phyloP scores from a whole-genome alignment of 2,888 invertebrate species.

The Zelleria hepariella region DNA sequence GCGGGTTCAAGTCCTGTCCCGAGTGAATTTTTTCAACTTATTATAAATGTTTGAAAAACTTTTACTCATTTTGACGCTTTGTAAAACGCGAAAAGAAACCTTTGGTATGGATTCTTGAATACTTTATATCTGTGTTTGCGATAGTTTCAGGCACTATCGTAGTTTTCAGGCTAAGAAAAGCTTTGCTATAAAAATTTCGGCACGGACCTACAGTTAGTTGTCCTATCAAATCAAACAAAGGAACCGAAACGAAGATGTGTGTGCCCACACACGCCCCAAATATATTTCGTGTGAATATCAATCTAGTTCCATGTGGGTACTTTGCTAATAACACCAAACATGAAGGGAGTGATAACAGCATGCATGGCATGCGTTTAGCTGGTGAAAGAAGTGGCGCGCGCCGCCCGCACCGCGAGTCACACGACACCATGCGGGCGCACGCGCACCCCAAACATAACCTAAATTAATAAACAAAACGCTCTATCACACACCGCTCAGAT shows the following conservation, averaged over 20 bases:
- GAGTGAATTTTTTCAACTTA: too few relatives aligned
- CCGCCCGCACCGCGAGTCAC: conserved; percentile 30
- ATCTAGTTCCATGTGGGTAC: conserved; percentile 56
- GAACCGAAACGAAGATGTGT: not conserved
- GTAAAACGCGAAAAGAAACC: too few relatives aligned
- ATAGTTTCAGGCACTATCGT: too few relatives aligned
- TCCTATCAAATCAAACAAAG: too few relatives aligned
- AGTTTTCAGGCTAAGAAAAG: too few relatives aligned
- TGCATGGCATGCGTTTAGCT: conserved; percentile 7
- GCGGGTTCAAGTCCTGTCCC: too few relatives aligned
- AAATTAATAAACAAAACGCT: conserved; percentile 20
- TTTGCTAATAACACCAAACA: conserved; percentile 27
- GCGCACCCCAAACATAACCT: conserved; percentile 13
- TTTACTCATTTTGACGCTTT: too few relatives aligned
- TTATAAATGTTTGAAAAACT: too few relatives aligned
- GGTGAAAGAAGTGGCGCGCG: conserved; percentile 2
- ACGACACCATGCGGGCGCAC: conserved; percentile 39
- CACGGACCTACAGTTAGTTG: too few relatives aligned
- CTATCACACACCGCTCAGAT: not conserved
- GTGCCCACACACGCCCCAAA: not conserved
- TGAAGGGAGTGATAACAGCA: conserved; percentile 41
- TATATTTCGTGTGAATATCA: conserved; percentile 47
- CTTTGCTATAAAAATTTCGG: too few relatives aligned
- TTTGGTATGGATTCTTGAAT: too few relatives aligned
- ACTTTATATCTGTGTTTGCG: too few relatives aligned